Evolutionary conservation across 2,113 vertebrate genomes (phyloP), one percentile per base, ranked within the genome.

Genomic region (Amphilophus citrinellus): DNA sequence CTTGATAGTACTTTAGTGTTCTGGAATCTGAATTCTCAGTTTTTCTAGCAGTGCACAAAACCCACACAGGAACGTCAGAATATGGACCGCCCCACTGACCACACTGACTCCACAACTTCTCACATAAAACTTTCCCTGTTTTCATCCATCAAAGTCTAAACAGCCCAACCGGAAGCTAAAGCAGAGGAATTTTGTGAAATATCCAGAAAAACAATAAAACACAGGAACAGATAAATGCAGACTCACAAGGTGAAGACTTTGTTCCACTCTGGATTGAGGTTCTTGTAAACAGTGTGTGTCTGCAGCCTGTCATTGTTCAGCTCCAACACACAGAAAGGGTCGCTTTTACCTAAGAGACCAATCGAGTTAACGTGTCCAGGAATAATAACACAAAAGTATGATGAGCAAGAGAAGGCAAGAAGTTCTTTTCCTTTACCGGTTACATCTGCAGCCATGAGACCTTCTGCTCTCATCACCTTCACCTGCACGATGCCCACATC

Each of bases 211-310:
- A 35, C 35, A 35, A 7, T 7, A 35, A 35, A 35, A 47, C 11
- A 14, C 11, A 47, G 44, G 44, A 11, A 4, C 3, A 22, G 57
- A 58, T 7, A 76, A 58, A n/a, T 37, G 35, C 59, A 18, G 18
- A 97, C 98, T 97, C 95, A 99, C 98, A 98, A 98, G 6, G 97
- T 98, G 94, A 99, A 99, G 94, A 97, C 96, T 96, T 99, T 99
- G 95, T 98, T 98, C 98, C 98, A 99, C 87, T 97, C 97, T 1
- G 98, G 98, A 37, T 94, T 98, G 82, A 99, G 98, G 92, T 97
- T 98, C 95, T 97, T 98, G 95, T 98, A 98, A 86, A 99, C 95
- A 0, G 98, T 99, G 27, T 98, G 98, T 10, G 98, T 99, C 91
- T 97, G 96, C 22, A 98, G 95, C 42, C 98, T 93, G 93, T 98